Evolutionary conservation across 2,113 vertebrate species (phyloP).

Genomic region (Gavialis gangeticus): DNA sequence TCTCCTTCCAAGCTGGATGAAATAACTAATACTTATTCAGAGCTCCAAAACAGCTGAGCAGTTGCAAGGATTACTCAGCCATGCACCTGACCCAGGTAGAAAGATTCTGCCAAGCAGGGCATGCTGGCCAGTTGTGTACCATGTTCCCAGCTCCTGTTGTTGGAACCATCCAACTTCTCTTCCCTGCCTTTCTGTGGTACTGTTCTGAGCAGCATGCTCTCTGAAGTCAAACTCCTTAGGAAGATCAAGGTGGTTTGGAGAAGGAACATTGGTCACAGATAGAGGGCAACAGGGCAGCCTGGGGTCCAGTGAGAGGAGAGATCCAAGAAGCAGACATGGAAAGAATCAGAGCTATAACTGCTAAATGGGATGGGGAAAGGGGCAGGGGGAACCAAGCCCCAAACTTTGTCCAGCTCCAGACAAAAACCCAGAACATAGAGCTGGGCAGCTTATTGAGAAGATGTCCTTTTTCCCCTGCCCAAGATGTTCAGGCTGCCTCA

Average conservation of each 20-base stretch:
- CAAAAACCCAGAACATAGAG: background rate
- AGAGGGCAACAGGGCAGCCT: background rate
- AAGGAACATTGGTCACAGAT: too few species aligned
- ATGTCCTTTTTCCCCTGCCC: background rate
- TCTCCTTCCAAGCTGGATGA: background rate
- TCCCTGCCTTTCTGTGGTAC: background rate
- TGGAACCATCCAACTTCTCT: background rate
- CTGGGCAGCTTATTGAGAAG: background rate
- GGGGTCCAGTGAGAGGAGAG: background rate
- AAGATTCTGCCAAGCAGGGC: conserved; percentile 11
- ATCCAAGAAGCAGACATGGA: too few species aligned
- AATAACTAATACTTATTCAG: conserved; percentile 31
- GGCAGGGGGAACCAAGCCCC: background rate
- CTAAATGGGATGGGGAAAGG: background rate
- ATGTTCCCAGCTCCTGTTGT: background rate
- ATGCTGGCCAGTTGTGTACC: background rate
- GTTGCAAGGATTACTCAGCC: background rate
- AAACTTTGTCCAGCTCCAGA: background rate
- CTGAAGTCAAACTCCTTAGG: too few species aligned
- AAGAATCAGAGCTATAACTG: too few species aligned
- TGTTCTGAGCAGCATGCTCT: background rate
- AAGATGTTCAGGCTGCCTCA: background rate
- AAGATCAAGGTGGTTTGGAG: too few species aligned
- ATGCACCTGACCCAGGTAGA: background rate
- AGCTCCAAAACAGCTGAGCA: too few species aligned